Conservation (phyloP, 2,888 invertebrate species). For the Tubiluchus corallicola region DNA sequence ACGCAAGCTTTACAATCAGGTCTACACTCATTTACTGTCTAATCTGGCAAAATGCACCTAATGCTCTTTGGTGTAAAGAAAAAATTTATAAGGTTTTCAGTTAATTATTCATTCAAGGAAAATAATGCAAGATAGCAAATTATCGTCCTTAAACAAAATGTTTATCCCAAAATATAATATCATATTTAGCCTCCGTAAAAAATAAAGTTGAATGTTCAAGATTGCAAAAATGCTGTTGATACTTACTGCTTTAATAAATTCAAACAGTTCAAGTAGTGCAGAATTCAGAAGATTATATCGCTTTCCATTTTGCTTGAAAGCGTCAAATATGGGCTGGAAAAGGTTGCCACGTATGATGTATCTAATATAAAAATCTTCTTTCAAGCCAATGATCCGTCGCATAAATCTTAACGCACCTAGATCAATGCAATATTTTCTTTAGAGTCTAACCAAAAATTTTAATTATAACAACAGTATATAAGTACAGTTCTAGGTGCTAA, state of each 20-base stretch:
- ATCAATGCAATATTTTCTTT: slow-evolving; percentile 14
- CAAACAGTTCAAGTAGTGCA: slow-evolving; percentile 96
- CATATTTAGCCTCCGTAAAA: too few species aligned
- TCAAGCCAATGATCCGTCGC: slow-evolving; percentile 86
- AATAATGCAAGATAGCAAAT: too few species aligned
- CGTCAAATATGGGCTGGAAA: slow-evolving; percentile 86
- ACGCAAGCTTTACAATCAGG: too few species aligned
- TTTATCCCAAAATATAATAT: too few species aligned
- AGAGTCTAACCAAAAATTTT: neutral
- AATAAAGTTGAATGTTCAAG: too few species aligned
- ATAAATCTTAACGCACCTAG: slow-evolving; percentile 79
- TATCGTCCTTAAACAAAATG: too few species aligned
- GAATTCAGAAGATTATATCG: slow-evolving; percentile 97
- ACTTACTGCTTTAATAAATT: slow-evolving; percentile 72
- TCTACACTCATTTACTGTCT: too few species aligned
- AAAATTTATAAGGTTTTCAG: too few species aligned
- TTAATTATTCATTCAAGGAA: too few species aligned
- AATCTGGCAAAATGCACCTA: too few species aligned
- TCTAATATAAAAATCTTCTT: slow-evolving; percentile 95
- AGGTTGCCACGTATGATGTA: slow-evolving; percentile 85
- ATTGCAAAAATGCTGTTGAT: too few species aligned
- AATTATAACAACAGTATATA: slow-evolving; percentile 7
- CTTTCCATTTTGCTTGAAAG: slow-evolving; percentile 87
- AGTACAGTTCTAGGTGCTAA: neutral
- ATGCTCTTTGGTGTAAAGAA: too few species aligned